A percentile compares a stretch with the other conserved stretches of the same genome.
Conservation (phyloP, 2,113 vertebrate genomes). For the Salvator merianae region DNA sequence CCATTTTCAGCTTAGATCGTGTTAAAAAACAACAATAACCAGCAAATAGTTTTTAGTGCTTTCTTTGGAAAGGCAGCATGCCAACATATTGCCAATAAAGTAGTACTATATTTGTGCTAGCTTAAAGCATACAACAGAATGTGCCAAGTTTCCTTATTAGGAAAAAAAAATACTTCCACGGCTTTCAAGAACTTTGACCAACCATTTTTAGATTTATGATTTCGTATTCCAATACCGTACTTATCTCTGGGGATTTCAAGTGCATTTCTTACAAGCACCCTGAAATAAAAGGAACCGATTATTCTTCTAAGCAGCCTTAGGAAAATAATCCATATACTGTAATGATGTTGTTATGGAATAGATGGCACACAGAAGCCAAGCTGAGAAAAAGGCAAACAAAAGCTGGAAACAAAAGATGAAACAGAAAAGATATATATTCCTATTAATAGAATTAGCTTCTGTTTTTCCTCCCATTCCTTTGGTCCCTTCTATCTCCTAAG, state of each 20-base stretch:
- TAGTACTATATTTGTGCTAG: slow-evolving; percentile 72
- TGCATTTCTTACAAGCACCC: neutral
- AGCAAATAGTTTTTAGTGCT: slow-evolving; percentile 59
- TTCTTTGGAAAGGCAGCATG: slow-evolving; percentile 66
- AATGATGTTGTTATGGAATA: neutral
- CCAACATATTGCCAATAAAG: slow-evolving; percentile 82
- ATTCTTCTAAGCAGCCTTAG: neutral
- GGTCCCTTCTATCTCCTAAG: neutral
- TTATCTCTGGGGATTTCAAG: slow-evolving; percentile 38
- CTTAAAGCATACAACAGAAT: slow-evolving; percentile 76
- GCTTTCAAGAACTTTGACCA: slow-evolving; percentile 77
- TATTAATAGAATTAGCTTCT: neutral
- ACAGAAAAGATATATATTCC: neutral
- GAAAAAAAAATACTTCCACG: slow-evolving; percentile 67
- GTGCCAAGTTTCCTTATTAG: slow-evolving; percentile 83
- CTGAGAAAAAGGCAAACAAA: neutral
- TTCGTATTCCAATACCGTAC: slow-evolving; percentile 55
- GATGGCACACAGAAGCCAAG: neutral
- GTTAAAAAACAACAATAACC: slow-evolving; percentile 12
- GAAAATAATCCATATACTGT: slow-evolving; percentile 11
- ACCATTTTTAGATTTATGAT: slow-evolving; percentile 75
- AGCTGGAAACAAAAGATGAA: slow-evolving; percentile 11
- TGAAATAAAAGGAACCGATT: slow-evolving; percentile 18
- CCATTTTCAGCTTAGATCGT: slow-evolving; percentile 18
- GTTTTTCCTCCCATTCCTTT: no score